Conservation (phyloP, 2,797 vertebrate species). For the Myotis myotis region DNA sequence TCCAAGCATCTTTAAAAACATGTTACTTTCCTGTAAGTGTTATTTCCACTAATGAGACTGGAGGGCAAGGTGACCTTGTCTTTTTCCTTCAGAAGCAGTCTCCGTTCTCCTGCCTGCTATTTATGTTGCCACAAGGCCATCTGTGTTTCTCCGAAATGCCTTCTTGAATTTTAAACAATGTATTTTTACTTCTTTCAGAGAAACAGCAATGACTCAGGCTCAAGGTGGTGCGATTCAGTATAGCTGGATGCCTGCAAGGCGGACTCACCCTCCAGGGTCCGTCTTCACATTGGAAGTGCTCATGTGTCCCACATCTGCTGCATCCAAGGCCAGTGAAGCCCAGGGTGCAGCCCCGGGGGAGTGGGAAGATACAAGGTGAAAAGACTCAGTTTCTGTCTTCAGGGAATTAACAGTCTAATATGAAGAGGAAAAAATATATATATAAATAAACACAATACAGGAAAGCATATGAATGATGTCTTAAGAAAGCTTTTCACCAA, state of each 20-base stretch:
- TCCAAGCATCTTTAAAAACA: conserved; percentile 46
- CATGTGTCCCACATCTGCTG: neutral
- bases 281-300: fast-evolving
- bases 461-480: neutral
- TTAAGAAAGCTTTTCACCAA: neutral
- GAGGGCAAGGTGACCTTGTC: conserved; percentile 45
- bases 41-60: conserved; percentile 67
- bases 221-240: no score
- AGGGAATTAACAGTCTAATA: neutral
- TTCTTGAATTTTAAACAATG: conserved; percentile 59
- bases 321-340: fast-evolving
- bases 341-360: fast-evolving
- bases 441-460: neutral
- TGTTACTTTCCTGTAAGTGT: neutral
- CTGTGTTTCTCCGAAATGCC: conserved; percentile 21
- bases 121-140: neutral
- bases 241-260: fast-evolving
- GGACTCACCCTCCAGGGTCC: neutral
- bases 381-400: neutral
- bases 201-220: neutral
- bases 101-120: neutral
- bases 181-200: conserved; percentile 8
- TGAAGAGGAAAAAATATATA: neutral
- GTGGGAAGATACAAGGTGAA: fast-evolving
- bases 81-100: neutral